phyloP scores from a whole-genome alignment of 2,888 invertebrate species.

The Auanema sp. region DNA sequence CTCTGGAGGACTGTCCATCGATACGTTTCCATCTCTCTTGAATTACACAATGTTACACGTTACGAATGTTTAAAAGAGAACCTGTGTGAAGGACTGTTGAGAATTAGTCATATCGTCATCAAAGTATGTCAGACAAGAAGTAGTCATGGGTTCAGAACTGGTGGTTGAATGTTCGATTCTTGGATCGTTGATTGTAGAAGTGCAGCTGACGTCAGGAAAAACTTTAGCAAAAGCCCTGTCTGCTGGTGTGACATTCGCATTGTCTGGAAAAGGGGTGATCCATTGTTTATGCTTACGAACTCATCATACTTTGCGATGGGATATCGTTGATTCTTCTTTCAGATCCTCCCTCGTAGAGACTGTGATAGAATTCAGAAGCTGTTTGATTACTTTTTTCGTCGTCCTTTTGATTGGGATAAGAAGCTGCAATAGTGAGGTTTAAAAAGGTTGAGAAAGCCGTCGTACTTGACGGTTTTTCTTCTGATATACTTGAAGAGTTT shows the following conservation, averaged over 20 bases:
- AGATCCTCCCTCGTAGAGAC: not conserved
- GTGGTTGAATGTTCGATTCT: slow-evolving; percentile 12
- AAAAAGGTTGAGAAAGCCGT: no score
- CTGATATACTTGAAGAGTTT: no score
- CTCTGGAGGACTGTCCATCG: not conserved
- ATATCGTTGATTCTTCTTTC: not conserved
- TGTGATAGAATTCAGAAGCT: slow-evolving; percentile 3
- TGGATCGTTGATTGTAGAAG: not conserved
- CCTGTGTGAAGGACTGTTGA: not conserved
- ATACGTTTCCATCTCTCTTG: not conserved
- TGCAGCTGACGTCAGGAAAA: slow-evolving; percentile 1
- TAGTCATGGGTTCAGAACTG: slow-evolving; percentile 22
- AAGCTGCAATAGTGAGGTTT: no score
- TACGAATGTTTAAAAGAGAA: no score
- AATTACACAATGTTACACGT: not conserved
- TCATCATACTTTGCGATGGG: not conserved
- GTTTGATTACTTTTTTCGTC: not conserved
- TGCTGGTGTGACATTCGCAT: not conserved
- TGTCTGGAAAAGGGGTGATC: not conserved
- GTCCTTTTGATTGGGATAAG: no score
- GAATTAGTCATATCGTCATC: slow-evolving; percentile 15
- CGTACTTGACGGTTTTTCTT: no score
- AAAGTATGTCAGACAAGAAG: slow-evolving; percentile 25
- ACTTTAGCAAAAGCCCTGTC: not conserved
- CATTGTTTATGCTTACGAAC: not conserved